A percentile compares a stretch with the other conserved stretches of the same genome.
Evolutionary conservation across 2,888 invertebrate genomes (phyloP).

Genomic region (Aspidiotus destructor): DNA sequence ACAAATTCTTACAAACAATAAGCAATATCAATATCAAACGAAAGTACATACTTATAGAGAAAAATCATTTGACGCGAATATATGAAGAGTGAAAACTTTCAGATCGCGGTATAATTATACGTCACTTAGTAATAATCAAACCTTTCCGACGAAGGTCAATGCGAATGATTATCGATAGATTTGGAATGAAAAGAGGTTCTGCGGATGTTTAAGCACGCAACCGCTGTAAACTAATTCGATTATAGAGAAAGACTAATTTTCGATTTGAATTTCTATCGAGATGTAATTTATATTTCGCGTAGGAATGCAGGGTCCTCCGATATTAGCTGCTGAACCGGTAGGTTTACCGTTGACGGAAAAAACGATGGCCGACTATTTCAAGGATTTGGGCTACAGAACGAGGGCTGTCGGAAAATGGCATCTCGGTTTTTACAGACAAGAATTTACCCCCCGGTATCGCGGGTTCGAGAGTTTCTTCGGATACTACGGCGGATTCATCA

Average conservation of each 20-base stretch:
- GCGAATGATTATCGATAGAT: conserved; percentile 3
- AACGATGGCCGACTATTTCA: conserved; percentile 60
- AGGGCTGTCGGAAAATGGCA: conserved; percentile 88
- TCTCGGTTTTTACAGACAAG: conserved; percentile 63
- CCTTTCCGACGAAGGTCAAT: not conserved
- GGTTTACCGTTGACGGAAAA: conserved; percentile 59
- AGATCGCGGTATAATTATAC: too few species aligned
- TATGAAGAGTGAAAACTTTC: too few species aligned
- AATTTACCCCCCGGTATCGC: conserved; percentile 61
- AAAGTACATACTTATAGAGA: too few species aligned
- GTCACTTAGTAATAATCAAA: too few species aligned
- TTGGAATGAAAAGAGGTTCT: not conserved
- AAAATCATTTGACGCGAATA: too few species aligned
- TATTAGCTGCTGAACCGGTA: conserved; percentile 58
- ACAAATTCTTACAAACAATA: too few species aligned
- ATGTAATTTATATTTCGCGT: conserved; percentile 24
- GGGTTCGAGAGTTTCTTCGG: conserved; percentile 75
- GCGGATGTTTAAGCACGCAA: not conserved
- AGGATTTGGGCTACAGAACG: conserved; percentile 60
- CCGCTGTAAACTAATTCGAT: conserved; percentile 7
- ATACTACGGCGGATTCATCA: conserved; percentile 63
- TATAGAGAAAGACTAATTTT: conserved; percentile 8
- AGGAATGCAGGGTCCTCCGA: conserved; percentile 64
- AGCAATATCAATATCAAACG: too few species aligned
- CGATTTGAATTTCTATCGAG: not conserved